A percentile compares a stretch with the other conserved stretches of the same genome.
Conservation (phyloP, 2,888 invertebrate genomes). For the Kryphioiulus occultus region DNA sequence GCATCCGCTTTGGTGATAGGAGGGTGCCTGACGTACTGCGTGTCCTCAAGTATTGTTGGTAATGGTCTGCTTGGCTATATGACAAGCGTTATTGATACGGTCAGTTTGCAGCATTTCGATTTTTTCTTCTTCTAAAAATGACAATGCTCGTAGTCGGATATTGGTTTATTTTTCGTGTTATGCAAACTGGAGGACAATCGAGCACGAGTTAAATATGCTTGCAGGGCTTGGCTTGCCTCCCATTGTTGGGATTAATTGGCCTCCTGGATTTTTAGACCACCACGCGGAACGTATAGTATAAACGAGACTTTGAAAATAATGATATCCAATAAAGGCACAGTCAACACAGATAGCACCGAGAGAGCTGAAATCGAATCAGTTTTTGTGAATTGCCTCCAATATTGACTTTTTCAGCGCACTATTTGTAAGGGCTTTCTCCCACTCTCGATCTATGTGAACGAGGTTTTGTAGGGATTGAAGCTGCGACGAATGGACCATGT, state of each 20-base stretch:
- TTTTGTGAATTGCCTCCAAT: background rate
- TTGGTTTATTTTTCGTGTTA: too few species aligned
- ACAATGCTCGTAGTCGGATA: too few species aligned
- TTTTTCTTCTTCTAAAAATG: too few species aligned
- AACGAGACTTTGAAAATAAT: background rate
- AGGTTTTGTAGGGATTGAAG: background rate
- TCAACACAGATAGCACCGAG: background rate
- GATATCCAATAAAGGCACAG: background rate
- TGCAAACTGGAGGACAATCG: too few species aligned
- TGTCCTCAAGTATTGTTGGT: background rate
- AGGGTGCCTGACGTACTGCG: too few species aligned
- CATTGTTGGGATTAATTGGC: background rate
- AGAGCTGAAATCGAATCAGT: background rate
- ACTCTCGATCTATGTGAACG: background rate
- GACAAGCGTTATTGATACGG: too few species aligned
- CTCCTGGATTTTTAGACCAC: background rate
- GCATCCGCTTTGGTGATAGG: background rate
- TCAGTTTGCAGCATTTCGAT: too few species aligned
- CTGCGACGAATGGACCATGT: too few species aligned
- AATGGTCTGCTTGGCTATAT: too few species aligned
- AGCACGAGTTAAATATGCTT: too few species aligned
- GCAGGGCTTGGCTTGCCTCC: background rate
- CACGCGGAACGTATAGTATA: too few species aligned
- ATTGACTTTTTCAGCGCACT: background rate
- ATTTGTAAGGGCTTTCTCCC: background rate